These are phyloP conservation scores for Gambusia affinis DNA, from an alignment of 2,113 vertebrate genomes.

Conservation along the genomic window DNA sequence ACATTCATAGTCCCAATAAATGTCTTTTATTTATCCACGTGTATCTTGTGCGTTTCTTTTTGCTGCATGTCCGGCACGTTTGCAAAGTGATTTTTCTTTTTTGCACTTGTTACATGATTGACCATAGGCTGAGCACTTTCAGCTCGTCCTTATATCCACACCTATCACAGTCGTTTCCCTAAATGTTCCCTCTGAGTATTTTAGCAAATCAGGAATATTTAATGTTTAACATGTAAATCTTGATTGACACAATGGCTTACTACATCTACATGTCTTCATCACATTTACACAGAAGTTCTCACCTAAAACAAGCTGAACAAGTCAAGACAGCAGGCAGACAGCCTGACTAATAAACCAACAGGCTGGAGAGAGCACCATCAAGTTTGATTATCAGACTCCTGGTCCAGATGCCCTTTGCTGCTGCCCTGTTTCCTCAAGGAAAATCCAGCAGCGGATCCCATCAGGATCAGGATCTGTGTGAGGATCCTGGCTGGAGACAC, in stretches of 20 bases:
- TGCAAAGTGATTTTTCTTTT: too few relatives aligned
- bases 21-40: background rate
- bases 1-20: slow-evolving; percentile 1
- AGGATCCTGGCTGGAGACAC: slow-evolving; percentile 33
- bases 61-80: too few relatives aligned
- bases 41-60: background rate
- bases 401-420: slow-evolving; percentile 64
- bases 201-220: too few relatives aligned
- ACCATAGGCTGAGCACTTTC: too few relatives aligned
- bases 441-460: slow-evolving; percentile 46
- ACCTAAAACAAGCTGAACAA: slow-evolving; percentile 37
- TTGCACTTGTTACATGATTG: too few relatives aligned
- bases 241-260: slow-evolving; percentile 10
- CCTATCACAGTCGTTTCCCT: too few relatives aligned
- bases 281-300: slow-evolving; percentile 1
- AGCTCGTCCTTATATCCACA: too few relatives aligned
- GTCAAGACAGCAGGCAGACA: slow-evolving; percentile 57
- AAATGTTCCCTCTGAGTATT: too few relatives aligned
- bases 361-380: slow-evolving; percentile 50
- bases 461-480: slow-evolving; percentile 46
- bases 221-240: slow-evolving; percentile 13
- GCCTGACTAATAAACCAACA: slow-evolving; percentile 51
- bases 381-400: slow-evolving; percentile 66
- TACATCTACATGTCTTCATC: slow-evolving; percentile 21
- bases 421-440: slow-evolving; percentile 65